Percentiles rank a stretch among this genome's conserved stretches.
phyloP scores from a whole-genome alignment of 2,797 vertebrate genomes.

The Centropyge bicolor region DNA sequence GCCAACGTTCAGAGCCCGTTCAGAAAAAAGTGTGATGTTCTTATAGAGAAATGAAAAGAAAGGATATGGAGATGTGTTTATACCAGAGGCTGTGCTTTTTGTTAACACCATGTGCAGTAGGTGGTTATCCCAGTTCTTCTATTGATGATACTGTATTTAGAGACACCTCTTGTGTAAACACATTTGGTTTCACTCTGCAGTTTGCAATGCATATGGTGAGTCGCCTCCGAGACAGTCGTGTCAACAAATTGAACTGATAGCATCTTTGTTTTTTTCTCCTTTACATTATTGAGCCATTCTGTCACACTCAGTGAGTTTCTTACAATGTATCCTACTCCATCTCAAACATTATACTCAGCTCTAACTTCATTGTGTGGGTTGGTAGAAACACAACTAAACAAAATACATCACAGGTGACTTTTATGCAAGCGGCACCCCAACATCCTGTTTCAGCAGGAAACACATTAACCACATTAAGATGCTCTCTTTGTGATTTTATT shows the following conservation, averaged over 20 bases:
- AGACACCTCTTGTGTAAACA: slow-evolving; percentile 8
- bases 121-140: slow-evolving; percentile 44
- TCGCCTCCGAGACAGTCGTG: background rate
- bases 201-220: background rate
- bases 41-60: slow-evolving; percentile 21
- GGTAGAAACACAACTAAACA: background rate
- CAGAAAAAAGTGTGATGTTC: slow-evolving; percentile 27
- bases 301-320: background rate
- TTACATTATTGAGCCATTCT: background rate
- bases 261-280: background rate
- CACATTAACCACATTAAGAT: slow-evolving; percentile 58
- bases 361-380: background rate
- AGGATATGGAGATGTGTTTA: slow-evolving; percentile 26
- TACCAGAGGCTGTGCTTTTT: slow-evolving; percentile 30
- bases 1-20: slow-evolving; percentile 10
- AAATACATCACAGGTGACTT: background rate
- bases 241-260: slow-evolving; percentile 7
- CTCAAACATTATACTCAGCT: background rate
- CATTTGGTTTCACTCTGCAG: slow-evolving; percentile 2
- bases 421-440: slow-evolving; percentile 15
- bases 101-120: slow-evolving; percentile 50
- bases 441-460: slow-evolving; percentile 70
- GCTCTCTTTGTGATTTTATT: slow-evolving; percentile 16
- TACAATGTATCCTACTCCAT: background rate
- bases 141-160: slow-evolving; percentile 6